These are phyloP conservation scores for Phenganax stokvisi DNA, from an alignment of 92 coral and sea anemone species.

Conservation along the genomic window DNA sequence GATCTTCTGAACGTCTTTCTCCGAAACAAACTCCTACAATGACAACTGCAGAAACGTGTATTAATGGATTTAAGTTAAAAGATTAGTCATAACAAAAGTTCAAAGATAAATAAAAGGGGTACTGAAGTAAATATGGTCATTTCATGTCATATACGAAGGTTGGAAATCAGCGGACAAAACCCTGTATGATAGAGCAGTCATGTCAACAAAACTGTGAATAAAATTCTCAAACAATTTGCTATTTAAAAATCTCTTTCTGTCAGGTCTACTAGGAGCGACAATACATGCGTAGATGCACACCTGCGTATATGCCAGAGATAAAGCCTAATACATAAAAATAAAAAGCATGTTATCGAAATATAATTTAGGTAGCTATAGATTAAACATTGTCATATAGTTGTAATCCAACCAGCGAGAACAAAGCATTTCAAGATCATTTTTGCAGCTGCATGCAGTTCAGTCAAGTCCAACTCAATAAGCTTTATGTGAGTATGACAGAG, in stretches of 20 bases:
- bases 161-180: slow-evolving; percentile 6
- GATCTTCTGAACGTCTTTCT: no score
- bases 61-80: no score
- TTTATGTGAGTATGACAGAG: background rate
- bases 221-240: background rate
- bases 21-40: no score
- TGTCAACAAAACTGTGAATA: slow-evolving; percentile 13
- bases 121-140: no score
- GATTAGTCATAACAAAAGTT: no score
- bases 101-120: no score
- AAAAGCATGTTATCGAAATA: slow-evolving; percentile 3
- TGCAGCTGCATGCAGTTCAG: slow-evolving; percentile 17
- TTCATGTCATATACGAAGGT: background rate
- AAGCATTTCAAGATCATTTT: background rate
- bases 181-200: background rate
- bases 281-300: background rate
- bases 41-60: no score
- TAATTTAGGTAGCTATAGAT: background rate
- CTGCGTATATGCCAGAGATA: background rate
- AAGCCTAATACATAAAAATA: background rate
- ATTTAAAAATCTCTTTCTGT: background rate
- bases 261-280: background rate
- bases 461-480: slow-evolving; percentile 6
- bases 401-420: background rate
- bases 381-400: slow-evolving; percentile 15